Evolutionary conservation across 2,113 vertebrate species (phyloP).

Genomic region (Peromyscus californicus): DNA sequence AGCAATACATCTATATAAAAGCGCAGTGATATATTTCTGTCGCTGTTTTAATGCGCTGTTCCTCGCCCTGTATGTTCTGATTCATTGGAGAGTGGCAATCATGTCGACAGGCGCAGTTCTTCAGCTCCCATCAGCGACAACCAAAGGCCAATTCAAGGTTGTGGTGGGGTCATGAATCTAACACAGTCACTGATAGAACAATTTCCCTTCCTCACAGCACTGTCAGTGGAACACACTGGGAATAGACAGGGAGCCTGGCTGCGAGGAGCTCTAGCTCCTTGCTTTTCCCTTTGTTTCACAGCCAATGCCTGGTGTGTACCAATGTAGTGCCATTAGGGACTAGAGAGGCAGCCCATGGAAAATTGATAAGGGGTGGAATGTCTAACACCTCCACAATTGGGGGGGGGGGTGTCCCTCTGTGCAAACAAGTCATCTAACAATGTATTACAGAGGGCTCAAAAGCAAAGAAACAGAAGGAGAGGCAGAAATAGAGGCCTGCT

Average conservation of each 20-base stretch:
- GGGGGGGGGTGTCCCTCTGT: constrained; percentile 34
- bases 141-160: constrained; percentile 95
- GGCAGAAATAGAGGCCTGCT: not conserved
- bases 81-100: constrained; percentile 94
- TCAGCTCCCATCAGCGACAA: constrained; percentile 93
- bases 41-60: constrained; percentile 92
- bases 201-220: constrained; percentile 88
- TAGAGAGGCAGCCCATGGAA: constrained; percentile 61
- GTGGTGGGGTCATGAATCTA: constrained; percentile 93
- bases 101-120: constrained; percentile 93
- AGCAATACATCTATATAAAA: constrained; percentile 94
- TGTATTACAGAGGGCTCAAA: constrained; percentile 23
- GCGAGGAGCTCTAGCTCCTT: constrained; percentile 78
- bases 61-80: constrained; percentile 91
- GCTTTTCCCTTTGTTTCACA: constrained; percentile 77
- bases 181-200: constrained; percentile 91
- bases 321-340: constrained; percentile 73
- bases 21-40: constrained; percentile 93
- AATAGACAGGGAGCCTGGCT: constrained; percentile 82
- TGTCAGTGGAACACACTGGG: constrained; percentile 81
- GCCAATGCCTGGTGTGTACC: constrained; percentile 66
- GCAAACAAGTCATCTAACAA: constrained; percentile 70
- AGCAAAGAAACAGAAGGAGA: constrained; percentile 55
- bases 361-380: constrained; percentile 76
- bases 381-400: constrained; percentile 63